Conservation (phyloP, 2,113 vertebrate species). For the Fukomys damarensis region DNA sequence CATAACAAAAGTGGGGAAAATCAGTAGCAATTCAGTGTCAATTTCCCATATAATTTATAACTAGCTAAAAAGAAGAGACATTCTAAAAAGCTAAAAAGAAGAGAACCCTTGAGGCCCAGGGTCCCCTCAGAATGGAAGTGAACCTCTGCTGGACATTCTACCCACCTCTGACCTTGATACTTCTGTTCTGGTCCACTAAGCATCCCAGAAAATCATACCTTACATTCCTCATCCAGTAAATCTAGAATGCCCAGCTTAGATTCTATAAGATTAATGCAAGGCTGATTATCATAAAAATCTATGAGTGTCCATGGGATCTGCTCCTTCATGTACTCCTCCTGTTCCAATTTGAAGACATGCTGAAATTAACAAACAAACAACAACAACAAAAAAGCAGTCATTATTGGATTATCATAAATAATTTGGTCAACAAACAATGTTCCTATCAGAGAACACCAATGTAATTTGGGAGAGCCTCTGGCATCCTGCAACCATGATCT, state of each 20-base stretch:
- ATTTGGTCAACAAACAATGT: constrained; percentile 11
- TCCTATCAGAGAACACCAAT: not conserved
- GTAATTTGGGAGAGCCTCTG: constrained; percentile 3
- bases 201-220: constrained; percentile 84
- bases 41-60: constrained; percentile 2
- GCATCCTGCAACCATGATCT: not conserved
- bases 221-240: constrained; percentile 98
- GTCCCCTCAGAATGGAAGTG: not conserved
- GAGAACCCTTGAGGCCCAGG: not conserved
- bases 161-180: not conserved
- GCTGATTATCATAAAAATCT: constrained; percentile 99
- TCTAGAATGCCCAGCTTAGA: constrained; percentile 98
- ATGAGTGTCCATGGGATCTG: constrained; percentile 99
- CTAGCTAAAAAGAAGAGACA: not conserved
- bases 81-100: constrained; percentile 4
- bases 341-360: constrained; percentile 99
- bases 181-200: not conserved
- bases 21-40: not conserved
- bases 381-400: not conserved
- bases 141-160: constrained; percentile 17
- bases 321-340: constrained; percentile 99
- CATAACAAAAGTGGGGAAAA: not conserved
- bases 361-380: constrained; percentile 78
- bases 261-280: constrained; percentile 99
- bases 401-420: constrained; percentile 32